These are phyloP conservation scores for Leucoraja ocellata DNA, from an alignment of 2,797 vertebrate genomes.

Conservation along the genomic window DNA sequence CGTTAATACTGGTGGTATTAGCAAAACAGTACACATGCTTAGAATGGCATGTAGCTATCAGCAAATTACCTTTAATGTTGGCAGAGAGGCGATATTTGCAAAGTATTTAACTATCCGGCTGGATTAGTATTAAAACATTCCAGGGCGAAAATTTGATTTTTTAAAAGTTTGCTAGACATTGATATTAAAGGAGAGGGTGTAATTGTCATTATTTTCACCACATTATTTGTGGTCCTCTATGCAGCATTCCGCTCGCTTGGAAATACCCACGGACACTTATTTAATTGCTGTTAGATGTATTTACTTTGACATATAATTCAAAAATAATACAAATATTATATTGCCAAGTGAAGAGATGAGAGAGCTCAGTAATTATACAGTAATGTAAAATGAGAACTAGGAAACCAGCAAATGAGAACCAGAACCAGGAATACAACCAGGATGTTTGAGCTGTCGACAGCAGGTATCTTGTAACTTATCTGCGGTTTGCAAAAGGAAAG, in stretches of 20 bases:
- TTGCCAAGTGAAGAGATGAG: not conserved
- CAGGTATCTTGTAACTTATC: not conserved
- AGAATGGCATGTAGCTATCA: not conserved
- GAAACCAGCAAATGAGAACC: not conserved
- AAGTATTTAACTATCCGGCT: not conserved
- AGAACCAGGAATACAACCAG: too few relatives aligned
- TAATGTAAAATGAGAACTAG: not conserved
- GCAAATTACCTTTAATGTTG: not conserved
- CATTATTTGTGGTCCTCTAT: not conserved
- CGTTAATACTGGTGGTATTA: too few relatives aligned
- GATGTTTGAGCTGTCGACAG: too few relatives aligned
- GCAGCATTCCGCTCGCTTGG: too few relatives aligned
- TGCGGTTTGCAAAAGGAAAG: not conserved
- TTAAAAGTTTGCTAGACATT: not conserved
- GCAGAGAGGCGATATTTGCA: not conserved
- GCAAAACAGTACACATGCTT: not conserved
- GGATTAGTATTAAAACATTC: not conserved
- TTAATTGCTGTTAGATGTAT: slow-evolving; percentile 19
- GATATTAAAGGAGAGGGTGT: not conserved
- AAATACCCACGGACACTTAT: not conserved
- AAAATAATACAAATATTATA: slow-evolving; percentile 20
- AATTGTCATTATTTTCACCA: not conserved
- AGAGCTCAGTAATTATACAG: slow-evolving; percentile 25
- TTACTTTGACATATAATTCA: slow-evolving; percentile 36
- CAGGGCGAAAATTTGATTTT: too few relatives aligned